A percentile compares a stretch with the other conserved stretches of the same genome.
Conservation (phyloP, 2,113 vertebrate species). For the Zosterops hypoxanthus region DNA sequence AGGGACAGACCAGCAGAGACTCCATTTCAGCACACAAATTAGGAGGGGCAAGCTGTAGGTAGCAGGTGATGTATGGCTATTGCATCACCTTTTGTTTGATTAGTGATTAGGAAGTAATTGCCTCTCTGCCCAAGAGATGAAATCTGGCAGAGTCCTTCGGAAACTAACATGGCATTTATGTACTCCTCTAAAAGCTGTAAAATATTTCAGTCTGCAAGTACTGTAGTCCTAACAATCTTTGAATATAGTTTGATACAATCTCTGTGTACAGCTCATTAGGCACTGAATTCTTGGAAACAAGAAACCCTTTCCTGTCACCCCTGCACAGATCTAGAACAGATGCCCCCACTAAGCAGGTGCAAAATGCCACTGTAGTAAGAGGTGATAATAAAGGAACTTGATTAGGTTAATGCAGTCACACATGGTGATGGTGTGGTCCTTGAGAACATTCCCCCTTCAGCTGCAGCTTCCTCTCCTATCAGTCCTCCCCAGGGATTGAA, state of each 20-base stretch:
- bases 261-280: background rate
- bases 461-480: background rate
- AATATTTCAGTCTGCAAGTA: background rate
- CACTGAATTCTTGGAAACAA: background rate
- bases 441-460: background rate
- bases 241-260: background rate
- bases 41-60: background rate
- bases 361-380: background rate
- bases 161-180: constrained; percentile 2
- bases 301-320: background rate
- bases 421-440: background rate
- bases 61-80: background rate
- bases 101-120: background rate
- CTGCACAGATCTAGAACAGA: background rate
- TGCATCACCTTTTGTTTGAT: constrained; percentile 4
- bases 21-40: background rate
- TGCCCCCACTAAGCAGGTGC: background rate
- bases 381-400: background rate
- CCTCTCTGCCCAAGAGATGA: background rate
- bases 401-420: background rate
- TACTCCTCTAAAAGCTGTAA: background rate
- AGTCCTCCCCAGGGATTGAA: background rate
- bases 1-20: background rate
- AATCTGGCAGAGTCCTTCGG: background rate
- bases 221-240: background rate